phyloP scores from a whole-genome alignment of 2,797 vertebrate genomes.

The Chaenodraco wilsoni region DNA sequence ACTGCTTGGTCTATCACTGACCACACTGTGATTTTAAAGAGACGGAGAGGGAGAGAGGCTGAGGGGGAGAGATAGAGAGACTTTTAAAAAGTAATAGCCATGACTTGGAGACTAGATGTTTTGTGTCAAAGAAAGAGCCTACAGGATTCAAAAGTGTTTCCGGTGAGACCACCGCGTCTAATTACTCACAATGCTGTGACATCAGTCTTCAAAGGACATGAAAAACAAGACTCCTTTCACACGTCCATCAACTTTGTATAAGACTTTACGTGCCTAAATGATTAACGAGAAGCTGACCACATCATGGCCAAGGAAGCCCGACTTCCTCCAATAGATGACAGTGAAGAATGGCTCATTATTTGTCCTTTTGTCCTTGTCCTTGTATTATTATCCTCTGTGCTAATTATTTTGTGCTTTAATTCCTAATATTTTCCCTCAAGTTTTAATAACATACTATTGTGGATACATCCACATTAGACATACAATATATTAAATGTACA shows the following conservation, averaged over 20 bases:
- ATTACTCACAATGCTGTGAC: constrained; percentile 76
- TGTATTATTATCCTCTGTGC: constrained; percentile 41
- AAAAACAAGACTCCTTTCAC: constrained; percentile 73
- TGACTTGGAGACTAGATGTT: constrained; percentile 64
- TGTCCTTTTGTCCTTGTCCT: too few species aligned
- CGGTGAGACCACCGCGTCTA: constrained; percentile 73
- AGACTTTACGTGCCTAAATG: constrained; percentile 70
- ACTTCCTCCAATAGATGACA: constrained; percentile 56
- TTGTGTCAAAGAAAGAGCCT: constrained; percentile 65
- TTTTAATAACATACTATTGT: background rate
- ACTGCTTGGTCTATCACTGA: constrained; percentile 14
- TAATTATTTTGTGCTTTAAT: constrained; percentile 41
- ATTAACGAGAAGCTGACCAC: constrained; percentile 70
- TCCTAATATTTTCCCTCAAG: constrained; percentile 52
- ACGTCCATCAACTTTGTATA: constrained; percentile 69
- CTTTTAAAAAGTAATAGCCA: constrained; percentile 61
- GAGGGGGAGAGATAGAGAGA: constrained; percentile 26
- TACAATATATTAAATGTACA: background rate
- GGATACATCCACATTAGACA: background rate
- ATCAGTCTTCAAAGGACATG: constrained; percentile 71
- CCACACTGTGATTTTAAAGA: constrained; percentile 23
- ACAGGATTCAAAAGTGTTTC: constrained; percentile 67
- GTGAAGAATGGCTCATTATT: constrained; percentile 60
- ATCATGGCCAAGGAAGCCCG: constrained; percentile 61
- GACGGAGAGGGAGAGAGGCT: background rate